phyloP scores from a whole-genome alignment of 2,888 invertebrate species.

The Griposia aprilina region DNA sequence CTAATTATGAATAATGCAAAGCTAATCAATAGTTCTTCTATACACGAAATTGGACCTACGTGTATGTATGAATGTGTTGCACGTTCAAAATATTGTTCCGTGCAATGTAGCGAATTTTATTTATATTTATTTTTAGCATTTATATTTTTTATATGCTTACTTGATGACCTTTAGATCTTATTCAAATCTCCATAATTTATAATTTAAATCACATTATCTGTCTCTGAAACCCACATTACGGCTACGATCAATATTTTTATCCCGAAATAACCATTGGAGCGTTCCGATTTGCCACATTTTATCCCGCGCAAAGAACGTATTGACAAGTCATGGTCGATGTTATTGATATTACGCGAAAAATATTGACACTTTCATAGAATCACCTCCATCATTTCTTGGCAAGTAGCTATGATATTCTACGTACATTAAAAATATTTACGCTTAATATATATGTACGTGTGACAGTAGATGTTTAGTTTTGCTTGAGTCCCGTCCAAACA shows the following conservation, averaged over 20 bases:
- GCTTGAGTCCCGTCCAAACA: slow-evolving; percentile 38
- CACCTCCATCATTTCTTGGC: no score
- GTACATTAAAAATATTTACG: slow-evolving; percentile 1
- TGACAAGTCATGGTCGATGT: not conserved
- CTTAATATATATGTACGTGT: not conserved
- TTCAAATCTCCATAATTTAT: no score
- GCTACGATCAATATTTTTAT: not conserved
- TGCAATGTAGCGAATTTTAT: no score
- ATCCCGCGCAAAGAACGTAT: not conserved
- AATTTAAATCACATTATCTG: no score
- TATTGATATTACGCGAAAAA: slow-evolving; percentile 4
- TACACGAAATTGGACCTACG: not conserved
- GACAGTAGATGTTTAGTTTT: slow-evolving; percentile 26
- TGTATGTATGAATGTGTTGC: no score
- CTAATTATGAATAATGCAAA: not conserved
- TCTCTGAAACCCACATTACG: not conserved
- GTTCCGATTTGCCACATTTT: not conserved
- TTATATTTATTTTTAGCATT: no score
- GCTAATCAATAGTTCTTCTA: slow-evolving; percentile 21
- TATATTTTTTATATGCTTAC: no score
- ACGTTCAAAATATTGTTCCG: no score
- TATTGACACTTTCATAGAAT: slow-evolving; percentile 1
- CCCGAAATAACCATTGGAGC: not conserved
- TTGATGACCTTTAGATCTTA: no score
- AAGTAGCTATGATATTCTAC: slow-evolving; percentile 14